Evolutionary conservation across 2,797 vertebrate genomes (phyloP), one percentile per base, ranked within the genome.

Genomic region (Echeneis naucrates): DNA sequence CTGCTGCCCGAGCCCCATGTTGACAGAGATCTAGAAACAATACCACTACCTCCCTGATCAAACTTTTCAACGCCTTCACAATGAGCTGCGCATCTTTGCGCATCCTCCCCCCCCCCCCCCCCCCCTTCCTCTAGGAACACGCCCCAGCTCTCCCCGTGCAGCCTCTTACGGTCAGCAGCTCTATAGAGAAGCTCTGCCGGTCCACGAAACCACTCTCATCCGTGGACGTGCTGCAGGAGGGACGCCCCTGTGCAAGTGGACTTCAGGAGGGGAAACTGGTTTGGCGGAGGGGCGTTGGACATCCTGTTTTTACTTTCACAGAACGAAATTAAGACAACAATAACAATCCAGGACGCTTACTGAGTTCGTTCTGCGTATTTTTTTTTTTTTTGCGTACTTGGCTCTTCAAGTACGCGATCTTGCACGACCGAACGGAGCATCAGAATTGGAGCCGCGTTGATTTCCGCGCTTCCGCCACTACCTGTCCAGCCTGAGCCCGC

Each of bases 51-150:
- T 32, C 37, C 14, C 24, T n/a, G 12, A 10, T 32, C 44, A 69
- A 81, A 77, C 58, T 78, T 85, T 67, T 60, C 2, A 52, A 13
- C 47, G 8, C 27, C 35, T 40, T 59, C 56, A 13, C 55, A 23
- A 19, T 8, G 51, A 78, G 68, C 60, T 24, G 60, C 60, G 51
- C 58, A 62, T 86, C 63, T 80, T 58, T 78, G 53, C 72, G 73
- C 81, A 80, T 61, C 74, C 44, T 12, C 57, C 33, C 4, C 30
- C 33, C 12, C 24, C 35, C 2, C 14, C 2, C 10, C 48, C 59
- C 38, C 52, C 64, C 30, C 67, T 72, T 78, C 67, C 64, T 66
- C 11, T 23, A 68, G 56, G 75, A 82, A 81, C 78, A 86, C 86
- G 72, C 86, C 82, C 80, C 77, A 26, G 67, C 69, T 57, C 61